Evolutionary conservation across 2,797 vertebrate species (phyloP).

Genomic region (Takifugu ocellatus): DNA sequence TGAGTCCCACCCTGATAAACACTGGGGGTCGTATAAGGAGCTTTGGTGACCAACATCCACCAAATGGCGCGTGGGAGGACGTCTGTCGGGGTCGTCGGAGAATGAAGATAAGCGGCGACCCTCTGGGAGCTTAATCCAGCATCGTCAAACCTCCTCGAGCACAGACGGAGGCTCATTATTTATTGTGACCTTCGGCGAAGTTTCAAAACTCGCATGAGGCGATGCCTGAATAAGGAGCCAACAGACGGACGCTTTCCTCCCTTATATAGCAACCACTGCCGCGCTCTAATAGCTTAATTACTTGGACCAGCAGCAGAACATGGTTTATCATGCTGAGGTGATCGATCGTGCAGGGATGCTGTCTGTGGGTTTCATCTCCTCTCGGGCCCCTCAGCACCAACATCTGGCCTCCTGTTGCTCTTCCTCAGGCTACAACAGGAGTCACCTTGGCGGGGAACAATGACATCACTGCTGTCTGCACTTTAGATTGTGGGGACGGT

Average conservation of each 20-base stretch:
- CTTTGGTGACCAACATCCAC: constrained; percentile 39
- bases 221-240: constrained; percentile 15
- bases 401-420: too few relatives aligned
- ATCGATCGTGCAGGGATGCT: background rate
- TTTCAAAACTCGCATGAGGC: constrained; percentile 8
- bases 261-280: background rate
- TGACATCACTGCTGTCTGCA: too few relatives aligned
- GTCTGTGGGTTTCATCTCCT: too few relatives aligned
- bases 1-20: background rate
- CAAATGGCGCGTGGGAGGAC: constrained; percentile 31
- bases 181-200: constrained; percentile 11
- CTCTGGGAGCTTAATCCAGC: constrained; percentile 32
- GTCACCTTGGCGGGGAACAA: too few relatives aligned
- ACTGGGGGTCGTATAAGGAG: constrained; percentile 25
- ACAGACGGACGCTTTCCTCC: constrained; percentile 7
- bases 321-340: too few relatives aligned
- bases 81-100: constrained; percentile 34
- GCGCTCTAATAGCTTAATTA: background rate
- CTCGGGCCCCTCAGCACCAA: too few relatives aligned
- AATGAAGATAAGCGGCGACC: constrained; percentile 35
- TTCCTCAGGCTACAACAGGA: too few relatives aligned
- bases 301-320: too few relatives aligned
- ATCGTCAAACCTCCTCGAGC: constrained; percentile 5
- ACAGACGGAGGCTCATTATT: background rate
- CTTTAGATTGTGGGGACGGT: too few relatives aligned